Evolutionary conservation across 1,140 invertebrate genomes (phyloP), one percentile per base, ranked within the genome.

Genomic region (Apis dorsata): DNA sequence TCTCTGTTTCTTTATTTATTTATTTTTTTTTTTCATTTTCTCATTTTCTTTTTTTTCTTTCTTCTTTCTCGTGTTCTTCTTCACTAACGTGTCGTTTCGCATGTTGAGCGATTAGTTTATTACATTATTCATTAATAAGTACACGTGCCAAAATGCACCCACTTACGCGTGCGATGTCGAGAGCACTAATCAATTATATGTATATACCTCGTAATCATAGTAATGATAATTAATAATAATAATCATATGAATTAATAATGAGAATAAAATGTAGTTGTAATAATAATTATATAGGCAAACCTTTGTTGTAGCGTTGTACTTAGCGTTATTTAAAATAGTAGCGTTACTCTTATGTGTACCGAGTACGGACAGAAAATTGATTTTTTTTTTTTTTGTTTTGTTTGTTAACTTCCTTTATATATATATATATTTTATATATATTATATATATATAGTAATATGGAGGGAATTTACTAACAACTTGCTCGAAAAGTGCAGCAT

Each of bases 381-480:
- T 68, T 59, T 51, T 21, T 65, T 53, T n/a, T 71, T 59, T 66
- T 34, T 10, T 63, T 57, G 4, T 55, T 34, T 49, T 57, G 34
- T 57, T 66, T 84, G 66, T 85, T 87, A 88, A 86, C 83, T 88
- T 89, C 75, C 34, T 90, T 87, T 89, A 79, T 86, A 63, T 89
- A 81, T 86, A 78, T 76, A 44, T 44, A 44, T 44, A 44, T 68
- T 68, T 69, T 15, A 63, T 76, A 77, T 77, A 66, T 76, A 65
- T 76, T 74, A 60, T 75, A 24, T 62, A 24, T 63, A 63, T 63
- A 91, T 91, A 93, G 92, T 87, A 92, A 91, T 91, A 92, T 94
- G 93, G 93, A 94, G 92, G 93, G 93, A 93, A 93, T 94, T 91
- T 86, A 91, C 92, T 93, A 94, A 94, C 90, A 93, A 93, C 89